Conservation (phyloP, 2,113 vertebrate genomes). For the Mustelus asterias region DNA sequence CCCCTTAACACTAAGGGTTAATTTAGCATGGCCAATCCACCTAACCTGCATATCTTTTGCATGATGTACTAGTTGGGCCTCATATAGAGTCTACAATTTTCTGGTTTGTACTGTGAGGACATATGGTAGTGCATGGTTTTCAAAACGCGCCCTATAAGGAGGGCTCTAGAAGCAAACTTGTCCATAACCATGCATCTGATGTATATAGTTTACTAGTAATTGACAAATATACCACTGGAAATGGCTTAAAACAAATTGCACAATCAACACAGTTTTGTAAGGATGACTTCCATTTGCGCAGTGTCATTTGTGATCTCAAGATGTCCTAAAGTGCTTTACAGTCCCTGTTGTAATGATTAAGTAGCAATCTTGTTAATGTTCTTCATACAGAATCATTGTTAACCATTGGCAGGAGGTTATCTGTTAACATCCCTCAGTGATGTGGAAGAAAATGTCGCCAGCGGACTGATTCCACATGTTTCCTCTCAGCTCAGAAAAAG, state of each 20-base stretch:
- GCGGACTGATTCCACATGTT: not conserved
- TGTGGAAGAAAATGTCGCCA: not conserved
- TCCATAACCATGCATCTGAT: not conserved
- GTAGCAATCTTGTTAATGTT: not conserved
- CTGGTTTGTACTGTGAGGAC: not conserved
- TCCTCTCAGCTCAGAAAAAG: not conserved
- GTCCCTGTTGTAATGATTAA: not conserved
- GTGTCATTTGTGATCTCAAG: not conserved
- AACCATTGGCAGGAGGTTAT: not conserved
- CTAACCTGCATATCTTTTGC: too few relatives aligned
- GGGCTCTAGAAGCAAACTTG: not conserved
- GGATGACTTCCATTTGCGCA: not conserved
- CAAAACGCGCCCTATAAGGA: not conserved
- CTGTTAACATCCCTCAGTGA: conserved; percentile 1
- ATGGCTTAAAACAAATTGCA: not conserved
- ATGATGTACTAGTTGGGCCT: not conserved
- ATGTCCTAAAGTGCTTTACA: not conserved
- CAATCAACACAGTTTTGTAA: not conserved
- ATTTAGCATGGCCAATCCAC: too few relatives aligned
- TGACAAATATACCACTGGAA: not conserved
- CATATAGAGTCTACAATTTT: not conserved
- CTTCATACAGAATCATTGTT: not conserved
- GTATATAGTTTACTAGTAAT: not conserved
- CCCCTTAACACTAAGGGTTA: too few relatives aligned
- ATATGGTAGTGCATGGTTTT: not conserved